These are phyloP conservation scores for Mesorhabditis spiculigera DNA, from an alignment of 2,888 invertebrate species.

Conservation along the genomic window DNA sequence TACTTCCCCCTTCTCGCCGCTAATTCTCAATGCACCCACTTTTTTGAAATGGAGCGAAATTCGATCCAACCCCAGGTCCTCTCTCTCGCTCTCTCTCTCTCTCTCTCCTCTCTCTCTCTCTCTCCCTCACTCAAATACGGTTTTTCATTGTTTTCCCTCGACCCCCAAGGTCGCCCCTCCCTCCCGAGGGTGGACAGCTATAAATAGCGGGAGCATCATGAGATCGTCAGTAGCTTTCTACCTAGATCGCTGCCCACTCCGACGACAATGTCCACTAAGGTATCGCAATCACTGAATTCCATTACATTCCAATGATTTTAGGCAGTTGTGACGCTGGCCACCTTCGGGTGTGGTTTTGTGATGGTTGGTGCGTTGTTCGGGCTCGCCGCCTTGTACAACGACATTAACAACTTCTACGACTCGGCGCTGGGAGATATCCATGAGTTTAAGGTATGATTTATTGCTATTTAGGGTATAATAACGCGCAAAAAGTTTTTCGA, in stretches of 20 bases:
- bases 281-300: not conserved
- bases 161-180: too few species aligned
- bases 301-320: not conserved
- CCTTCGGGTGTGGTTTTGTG: constrained; percentile 26
- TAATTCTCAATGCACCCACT: too few species aligned
- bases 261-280: not conserved
- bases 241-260: not conserved
- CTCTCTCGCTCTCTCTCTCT: too few species aligned
- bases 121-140: too few species aligned
- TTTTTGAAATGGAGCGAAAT: too few species aligned
- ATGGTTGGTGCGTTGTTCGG: constrained; percentile 25
- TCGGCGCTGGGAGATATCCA: constrained; percentile 30
- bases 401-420: constrained; percentile 33
- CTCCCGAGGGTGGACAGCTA: too few species aligned
- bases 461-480: not conserved
- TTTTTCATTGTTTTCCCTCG: too few species aligned
- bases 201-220: too few species aligned
- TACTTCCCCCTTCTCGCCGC: too few species aligned
- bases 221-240: too few species aligned
- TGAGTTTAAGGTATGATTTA: constrained; percentile 26
- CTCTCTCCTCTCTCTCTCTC: too few species aligned
- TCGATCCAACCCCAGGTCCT: too few species aligned
- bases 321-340: constrained; percentile 25
- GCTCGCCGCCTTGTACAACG: constrained; percentile 29
- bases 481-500: not conserved